These are phyloP conservation scores for Polyodon spathula DNA, from an alignment of 2,113 vertebrate species.

Conservation along the genomic window DNA sequence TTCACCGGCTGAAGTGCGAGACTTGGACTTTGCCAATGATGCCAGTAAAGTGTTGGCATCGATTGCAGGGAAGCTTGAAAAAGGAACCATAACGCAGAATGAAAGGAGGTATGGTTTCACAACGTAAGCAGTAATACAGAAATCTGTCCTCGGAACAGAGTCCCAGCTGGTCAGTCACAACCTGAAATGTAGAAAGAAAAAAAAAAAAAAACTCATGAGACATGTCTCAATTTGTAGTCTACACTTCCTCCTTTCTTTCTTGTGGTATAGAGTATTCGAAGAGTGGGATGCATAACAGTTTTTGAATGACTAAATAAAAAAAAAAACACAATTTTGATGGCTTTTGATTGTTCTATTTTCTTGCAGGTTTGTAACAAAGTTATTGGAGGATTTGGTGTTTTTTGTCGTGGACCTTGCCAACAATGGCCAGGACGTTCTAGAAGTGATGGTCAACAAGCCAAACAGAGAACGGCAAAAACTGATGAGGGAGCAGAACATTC, in stretches of 20 bases:
- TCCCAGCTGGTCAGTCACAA: too few relatives aligned
- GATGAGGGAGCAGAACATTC: constrained; percentile 96
- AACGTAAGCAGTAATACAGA: too few relatives aligned
- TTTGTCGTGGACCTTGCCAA: constrained; percentile 95
- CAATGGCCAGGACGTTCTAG: constrained; percentile 89
- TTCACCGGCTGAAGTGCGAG: constrained; percentile 90
- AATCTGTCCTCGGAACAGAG: too few relatives aligned
- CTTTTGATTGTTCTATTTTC: background rate
- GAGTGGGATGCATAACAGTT: too few relatives aligned
- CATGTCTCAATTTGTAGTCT: too few relatives aligned
- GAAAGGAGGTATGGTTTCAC: constrained; percentile 90
- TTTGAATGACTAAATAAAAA: too few relatives aligned
- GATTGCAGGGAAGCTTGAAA: constrained; percentile 92
- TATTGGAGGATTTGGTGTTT: constrained; percentile 92
- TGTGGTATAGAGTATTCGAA: too few relatives aligned
- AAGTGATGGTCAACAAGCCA: constrained; percentile 93
- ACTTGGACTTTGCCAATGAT: constrained; percentile 95
- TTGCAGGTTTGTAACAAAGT: constrained; percentile 85
- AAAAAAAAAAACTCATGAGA: too few relatives aligned
- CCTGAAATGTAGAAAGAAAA: too few relatives aligned
- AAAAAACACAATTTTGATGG: background rate
- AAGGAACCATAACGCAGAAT: constrained; percentile 95
- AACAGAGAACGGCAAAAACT: constrained; percentile 91
- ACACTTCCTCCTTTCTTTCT: too few relatives aligned
- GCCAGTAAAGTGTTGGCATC: constrained; percentile 97